These are phyloP conservation scores for Hycleus cichorii DNA, from an alignment of 1,140 invertebrate species.

Conservation along the genomic window DNA sequence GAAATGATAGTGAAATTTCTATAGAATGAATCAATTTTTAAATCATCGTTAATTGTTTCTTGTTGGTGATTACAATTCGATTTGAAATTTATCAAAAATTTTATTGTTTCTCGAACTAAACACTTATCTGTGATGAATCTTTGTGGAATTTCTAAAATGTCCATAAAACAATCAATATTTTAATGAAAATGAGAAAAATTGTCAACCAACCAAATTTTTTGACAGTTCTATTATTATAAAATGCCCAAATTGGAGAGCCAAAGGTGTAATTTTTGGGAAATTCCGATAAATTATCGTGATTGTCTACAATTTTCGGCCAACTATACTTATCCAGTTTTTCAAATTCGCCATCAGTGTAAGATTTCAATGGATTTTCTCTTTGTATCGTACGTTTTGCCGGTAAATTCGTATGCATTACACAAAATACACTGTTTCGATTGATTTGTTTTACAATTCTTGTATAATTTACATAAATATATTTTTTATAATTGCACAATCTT, in stretches of 20 bases:
- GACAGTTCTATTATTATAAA: slow-evolving; percentile 9
- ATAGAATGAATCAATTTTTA: slow-evolving; percentile 37
- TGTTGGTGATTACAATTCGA: slow-evolving; percentile 41
- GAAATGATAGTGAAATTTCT: slow-evolving; percentile 20
- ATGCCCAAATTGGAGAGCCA: slow-evolving; percentile 21
- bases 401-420: slow-evolving; percentile 51
- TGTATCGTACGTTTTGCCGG: slow-evolving; percentile 38
- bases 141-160: slow-evolving; percentile 40
- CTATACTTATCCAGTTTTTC: slow-evolving; percentile 20
- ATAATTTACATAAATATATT: slow-evolving; percentile 44
- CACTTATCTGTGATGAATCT: slow-evolving; percentile 42
- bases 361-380: slow-evolving; percentile 17
- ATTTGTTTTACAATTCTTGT: slow-evolving; percentile 39
- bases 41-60: slow-evolving; percentile 36
- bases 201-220: slow-evolving; percentile 10
- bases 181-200: slow-evolving; percentile 6
- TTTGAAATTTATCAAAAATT: slow-evolving; percentile 43
- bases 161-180: slow-evolving; percentile 12
- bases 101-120: slow-evolving; percentile 38
- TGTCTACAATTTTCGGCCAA: slow-evolving; percentile 14
- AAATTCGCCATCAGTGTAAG: background rate
- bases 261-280: slow-evolving; percentile 13
- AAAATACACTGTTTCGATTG: slow-evolving; percentile 48
- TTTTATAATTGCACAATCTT: slow-evolving; percentile 40
- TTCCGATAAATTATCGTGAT: slow-evolving; percentile 1